phyloP scores from a whole-genome alignment of 2,797 vertebrate species.

The Eulemur albifrons region DNA sequence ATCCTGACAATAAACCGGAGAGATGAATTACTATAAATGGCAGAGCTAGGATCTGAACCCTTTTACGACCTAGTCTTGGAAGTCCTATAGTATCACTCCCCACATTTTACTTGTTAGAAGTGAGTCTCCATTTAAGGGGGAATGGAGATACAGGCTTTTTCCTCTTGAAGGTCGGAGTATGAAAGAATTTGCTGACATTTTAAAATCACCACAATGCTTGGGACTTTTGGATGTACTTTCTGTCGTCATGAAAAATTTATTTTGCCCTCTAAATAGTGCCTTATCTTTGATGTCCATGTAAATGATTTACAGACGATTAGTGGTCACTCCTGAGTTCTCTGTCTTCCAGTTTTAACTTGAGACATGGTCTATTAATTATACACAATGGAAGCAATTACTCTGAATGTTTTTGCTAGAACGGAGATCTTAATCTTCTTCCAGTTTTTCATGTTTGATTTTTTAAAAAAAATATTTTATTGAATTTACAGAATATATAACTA shows the following conservation, averaged over 20 bases:
- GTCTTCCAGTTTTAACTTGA: constrained; percentile 1
- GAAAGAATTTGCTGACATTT: not conserved
- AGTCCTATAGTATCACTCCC: not conserved
- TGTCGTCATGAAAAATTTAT: constrained; percentile 12
- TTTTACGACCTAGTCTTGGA: not conserved
- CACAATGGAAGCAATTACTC: not conserved
- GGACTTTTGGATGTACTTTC: not conserved
- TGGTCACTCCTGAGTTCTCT: not conserved
- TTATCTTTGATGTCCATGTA: too few species aligned
- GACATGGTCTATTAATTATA: not conserved
- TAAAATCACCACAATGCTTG: not conserved
- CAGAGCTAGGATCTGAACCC: not conserved
- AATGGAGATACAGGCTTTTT: not conserved
- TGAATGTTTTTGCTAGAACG: not conserved
- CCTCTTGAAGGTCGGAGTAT: not conserved
- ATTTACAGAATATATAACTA: not conserved
- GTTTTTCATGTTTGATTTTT: constrained; percentile 29
- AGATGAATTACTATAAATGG: not conserved
- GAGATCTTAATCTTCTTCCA: not conserved
- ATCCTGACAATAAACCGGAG: not conserved
- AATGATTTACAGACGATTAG: too few species aligned
- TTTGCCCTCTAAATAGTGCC: not conserved
- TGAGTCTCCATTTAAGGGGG: not conserved
- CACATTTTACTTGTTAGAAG: not conserved
- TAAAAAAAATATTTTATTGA: not conserved